Conservation (phyloP, 2,797 vertebrate genomes). For the Acanthiza pusilla region DNA sequence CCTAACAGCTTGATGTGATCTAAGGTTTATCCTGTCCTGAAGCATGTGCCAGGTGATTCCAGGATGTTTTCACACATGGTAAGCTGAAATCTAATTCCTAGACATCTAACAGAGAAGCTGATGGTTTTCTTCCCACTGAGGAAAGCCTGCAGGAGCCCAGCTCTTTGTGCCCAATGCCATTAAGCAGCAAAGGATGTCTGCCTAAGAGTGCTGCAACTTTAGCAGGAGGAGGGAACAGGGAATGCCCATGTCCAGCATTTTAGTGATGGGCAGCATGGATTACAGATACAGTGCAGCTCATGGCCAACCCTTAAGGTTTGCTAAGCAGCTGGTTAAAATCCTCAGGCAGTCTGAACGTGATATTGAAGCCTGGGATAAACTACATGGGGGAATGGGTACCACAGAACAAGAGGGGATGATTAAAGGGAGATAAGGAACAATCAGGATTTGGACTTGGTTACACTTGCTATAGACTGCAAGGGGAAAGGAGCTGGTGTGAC, state of each 20-base stretch:
- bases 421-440: not conserved
- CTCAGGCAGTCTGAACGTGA: not conserved
- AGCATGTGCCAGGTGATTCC: not conserved
- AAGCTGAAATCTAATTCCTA: not conserved
- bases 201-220: not conserved
- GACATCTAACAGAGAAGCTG: not conserved
- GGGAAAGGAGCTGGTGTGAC: not conserved
- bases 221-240: rapidly evolving
- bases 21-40: not conserved
- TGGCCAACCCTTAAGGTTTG: not conserved
- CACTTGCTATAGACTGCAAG: not conserved
- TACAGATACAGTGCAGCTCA: not conserved
- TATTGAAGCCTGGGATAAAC: not conserved
- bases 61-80: not conserved
- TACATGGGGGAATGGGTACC: not conserved
- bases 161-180: not conserved
- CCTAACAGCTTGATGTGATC: not conserved
- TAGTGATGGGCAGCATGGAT: not conserved
- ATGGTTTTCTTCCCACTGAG: not conserved
- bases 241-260: not conserved
- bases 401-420: not conserved
- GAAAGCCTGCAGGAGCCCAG: not conserved
- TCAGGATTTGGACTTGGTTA: not conserved
- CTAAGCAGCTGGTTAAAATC: not conserved
- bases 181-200: not conserved